phyloP scores from a whole-genome alignment of 1,140 invertebrate species.

The Diploscapter pachys region DNA sequence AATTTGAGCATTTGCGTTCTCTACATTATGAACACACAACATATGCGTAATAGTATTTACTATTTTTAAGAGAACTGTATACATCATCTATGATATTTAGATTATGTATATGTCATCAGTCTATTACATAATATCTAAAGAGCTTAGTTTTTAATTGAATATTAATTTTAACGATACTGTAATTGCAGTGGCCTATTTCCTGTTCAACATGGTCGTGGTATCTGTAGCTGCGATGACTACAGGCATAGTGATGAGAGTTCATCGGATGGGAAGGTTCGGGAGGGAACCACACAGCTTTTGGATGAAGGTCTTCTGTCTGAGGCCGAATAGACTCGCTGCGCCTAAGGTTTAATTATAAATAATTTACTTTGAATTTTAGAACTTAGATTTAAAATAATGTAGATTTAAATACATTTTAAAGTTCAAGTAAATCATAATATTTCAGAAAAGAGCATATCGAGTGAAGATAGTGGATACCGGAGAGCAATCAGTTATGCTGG shows the following conservation, averaged over 20 bases:
- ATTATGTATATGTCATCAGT: too few relatives aligned
- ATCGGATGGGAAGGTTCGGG: slow-evolving; percentile 46
- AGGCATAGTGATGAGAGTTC: slow-evolving; percentile 46
- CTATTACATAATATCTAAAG: too few relatives aligned
- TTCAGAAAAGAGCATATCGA: slow-evolving; percentile 11
- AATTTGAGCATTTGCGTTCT: too few relatives aligned
- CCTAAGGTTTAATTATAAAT: not conserved
- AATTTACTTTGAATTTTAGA: not conserved
- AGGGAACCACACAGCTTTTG: slow-evolving; percentile 43
- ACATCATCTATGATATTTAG: too few relatives aligned
- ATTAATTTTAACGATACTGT: not conserved
- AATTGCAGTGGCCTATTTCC: slow-evolving; percentile 51
- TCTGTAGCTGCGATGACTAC: slow-evolving; percentile 48
- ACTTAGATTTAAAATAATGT: not conserved
- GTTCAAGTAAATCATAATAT: not conserved
- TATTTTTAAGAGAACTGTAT: too few relatives aligned
- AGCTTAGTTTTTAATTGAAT: too few relatives aligned
- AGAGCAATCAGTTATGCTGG: slow-evolving; percentile 3
- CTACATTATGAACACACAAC: too few relatives aligned
- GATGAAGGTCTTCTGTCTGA: slow-evolving; percentile 37
- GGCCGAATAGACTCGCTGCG: slow-evolving; percentile 4
- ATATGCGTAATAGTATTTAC: too few relatives aligned
- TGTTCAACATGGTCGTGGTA: slow-evolving; percentile 53
- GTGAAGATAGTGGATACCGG: slow-evolving; percentile 16
- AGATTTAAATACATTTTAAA: not conserved